Evolutionary conservation across 2,797 vertebrate genomes (phyloP), one percentile per base, ranked within the genome.

Genomic region (Karalla daura): DNA sequence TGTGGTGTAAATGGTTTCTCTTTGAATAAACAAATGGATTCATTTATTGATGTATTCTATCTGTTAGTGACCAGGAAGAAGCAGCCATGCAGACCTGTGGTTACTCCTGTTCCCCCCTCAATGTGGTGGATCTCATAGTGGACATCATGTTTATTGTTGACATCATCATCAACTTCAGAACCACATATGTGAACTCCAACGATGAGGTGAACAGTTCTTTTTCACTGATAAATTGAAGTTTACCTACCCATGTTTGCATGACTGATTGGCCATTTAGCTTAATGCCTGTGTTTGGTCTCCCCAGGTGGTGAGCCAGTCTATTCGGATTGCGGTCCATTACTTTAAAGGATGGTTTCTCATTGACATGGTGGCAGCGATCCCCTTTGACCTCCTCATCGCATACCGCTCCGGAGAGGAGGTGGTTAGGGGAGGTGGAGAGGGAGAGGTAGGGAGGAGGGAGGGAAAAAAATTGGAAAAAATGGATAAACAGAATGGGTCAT

Each of bases 331-430:
- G 0, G 95, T 96, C 70, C 95, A 97, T 74, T 97, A 97, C 90
- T 96, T 97, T 88, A 97, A 97, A 84, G 96, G 96, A 55, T 97
- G 96, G 96, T 97, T 97, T 84, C 95, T 97, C 75, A 97, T 97
- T 0, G 96, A 97, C 89, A 95, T 97, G 94, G 96, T 98, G 77
- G 96, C 96, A 0, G 96, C 96, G 79, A 97, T 98, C 75, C 96
- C 96, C 60, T 98, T 98, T 0, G 96, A 97, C 73, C 88, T 98
- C 65, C 95, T 98, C 81, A 97, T 98, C 89, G n/a, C n/a, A n/a
- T 96, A 96, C 0, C 95, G 95, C 78, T 96, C 96, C 0, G 95
- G 95, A 72, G 96, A 96, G 80, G 96, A 96, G 95, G 95, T 95
- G 41, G 47, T 55, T 37, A 60, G 78, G 36, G 71, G 68, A 41